Percentiles rank a stretch among this genome's conserved stretches.
These are phyloP conservation scores for Lycophotia porphyrea DNA, from an alignment of 2,888 invertebrate genomes.

Conservation along the genomic window DNA sequence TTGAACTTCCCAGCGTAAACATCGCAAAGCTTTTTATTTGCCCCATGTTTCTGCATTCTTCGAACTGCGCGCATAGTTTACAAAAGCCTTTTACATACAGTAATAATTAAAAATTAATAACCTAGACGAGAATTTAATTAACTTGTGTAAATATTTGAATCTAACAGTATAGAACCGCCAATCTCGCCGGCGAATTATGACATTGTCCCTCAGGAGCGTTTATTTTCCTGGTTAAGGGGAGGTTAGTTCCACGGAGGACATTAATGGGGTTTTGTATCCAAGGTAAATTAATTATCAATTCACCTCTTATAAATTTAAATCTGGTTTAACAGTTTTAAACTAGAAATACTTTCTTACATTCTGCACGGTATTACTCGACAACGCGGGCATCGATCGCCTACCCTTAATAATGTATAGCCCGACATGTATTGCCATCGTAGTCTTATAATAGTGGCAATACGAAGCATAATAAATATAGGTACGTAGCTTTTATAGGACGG, in stretches of 20 bases:
- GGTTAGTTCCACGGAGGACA: neutral
- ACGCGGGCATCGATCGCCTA: slow-evolving; percentile 65
- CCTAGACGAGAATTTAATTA: slow-evolving; percentile 54
- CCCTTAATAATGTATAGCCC: slow-evolving; percentile 71
- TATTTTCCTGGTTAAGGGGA: slow-evolving; percentile 31
- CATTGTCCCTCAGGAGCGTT: slow-evolving; percentile 40
- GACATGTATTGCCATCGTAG: slow-evolving; percentile 76
- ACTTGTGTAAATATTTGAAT: slow-evolving; percentile 55
- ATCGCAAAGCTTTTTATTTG: slow-evolving; percentile 1
- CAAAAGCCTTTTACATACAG: slow-evolving; percentile 31
- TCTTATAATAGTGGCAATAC: slow-evolving; percentile 75
- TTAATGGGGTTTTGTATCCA: slow-evolving; percentile 18
- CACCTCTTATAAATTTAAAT: neutral
- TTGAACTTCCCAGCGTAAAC: neutral
- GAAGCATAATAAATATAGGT: slow-evolving; percentile 68
- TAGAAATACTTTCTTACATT: neutral
- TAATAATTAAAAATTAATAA: slow-evolving; percentile 50
- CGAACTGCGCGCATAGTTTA: slow-evolving; percentile 16
- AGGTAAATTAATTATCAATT: slow-evolving; percentile 10
- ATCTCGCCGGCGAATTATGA: slow-evolving; percentile 40
- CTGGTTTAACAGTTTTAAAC: neutral
- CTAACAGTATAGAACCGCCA: slow-evolving; percentile 41
- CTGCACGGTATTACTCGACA: slow-evolving; percentile 23
- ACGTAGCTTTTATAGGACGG: slow-evolving; percentile 69
- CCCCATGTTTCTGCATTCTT: neutral